Evolutionary conservation across 2,113 vertebrate species (phyloP), one percentile per base, ranked within the genome.

Genomic region (Martes martes): DNA sequence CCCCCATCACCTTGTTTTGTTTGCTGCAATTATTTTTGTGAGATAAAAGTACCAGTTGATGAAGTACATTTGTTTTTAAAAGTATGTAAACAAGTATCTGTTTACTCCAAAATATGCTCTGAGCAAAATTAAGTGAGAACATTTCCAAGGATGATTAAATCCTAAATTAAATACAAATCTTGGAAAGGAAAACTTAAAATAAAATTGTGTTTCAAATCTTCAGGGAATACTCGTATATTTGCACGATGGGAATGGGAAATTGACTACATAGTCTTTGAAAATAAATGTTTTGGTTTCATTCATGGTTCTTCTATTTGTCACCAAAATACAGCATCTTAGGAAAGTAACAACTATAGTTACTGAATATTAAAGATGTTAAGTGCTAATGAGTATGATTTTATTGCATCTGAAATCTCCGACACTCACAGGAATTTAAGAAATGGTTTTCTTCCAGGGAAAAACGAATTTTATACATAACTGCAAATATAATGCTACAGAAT

Each of bases 111-210:
- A 93, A 92, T 91, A 36, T 83, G 10, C 50, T 31, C 10, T 74
- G 3, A 83, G 33, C n/a, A 96, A 91, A 96, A 67, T 90, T 79
- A 92, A 96, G 4, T 52, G 28, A 82, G 91, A 79, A 82, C 28
- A 89, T 91, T 89, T 96, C 19, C 39, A 86, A 93, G 71, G 57
- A 89, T 63, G 33, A 61, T 82, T 95, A 85, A 57, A 55, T 83
- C 15, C n/a, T 81, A 94, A 88, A 81, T 85, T 95, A 94, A 96
- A 87, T 89, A 50, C 50, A 45, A 91, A 23, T 80, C 59, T 94
- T 93, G 42, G 55, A 91, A 96, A 95, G n/a, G 19, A 74, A 85
- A 83, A 69, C 47, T 79, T 91, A 57, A 50, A 89, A 71, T 96
- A 80, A 52, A 59, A 73, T 79, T 78, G 8, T 95, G 85, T 81